Percentiles rank a stretch among this genome's conserved stretches.
phyloP scores from a whole-genome alignment of 2,797 vertebrate species.

The Oreochromis grahami region DNA sequence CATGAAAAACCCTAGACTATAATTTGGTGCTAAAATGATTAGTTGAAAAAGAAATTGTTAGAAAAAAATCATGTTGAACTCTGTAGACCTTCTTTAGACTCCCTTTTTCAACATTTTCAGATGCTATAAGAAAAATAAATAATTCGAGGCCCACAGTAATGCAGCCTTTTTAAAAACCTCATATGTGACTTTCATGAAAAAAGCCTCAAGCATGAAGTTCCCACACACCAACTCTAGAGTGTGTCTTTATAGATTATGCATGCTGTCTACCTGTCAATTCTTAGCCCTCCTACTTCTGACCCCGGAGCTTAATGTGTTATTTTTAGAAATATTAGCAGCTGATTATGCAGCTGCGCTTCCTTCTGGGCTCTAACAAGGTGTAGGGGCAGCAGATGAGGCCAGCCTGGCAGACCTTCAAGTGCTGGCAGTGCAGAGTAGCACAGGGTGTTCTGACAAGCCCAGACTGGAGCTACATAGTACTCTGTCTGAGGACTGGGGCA shows the following conservation, averaged over 20 bases:
- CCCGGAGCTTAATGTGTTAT: constrained; percentile 32
- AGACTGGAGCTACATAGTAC: not conserved
- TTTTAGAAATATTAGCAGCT: constrained; percentile 56
- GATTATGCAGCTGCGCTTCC: constrained; percentile 50
- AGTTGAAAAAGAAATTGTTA: not conserved
- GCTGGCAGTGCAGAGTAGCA: constrained; percentile 27
- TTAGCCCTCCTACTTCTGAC: constrained; percentile 15
- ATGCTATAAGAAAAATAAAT: not conserved
- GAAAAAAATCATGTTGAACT: accelerated
- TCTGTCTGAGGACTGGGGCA: constrained; percentile 18
- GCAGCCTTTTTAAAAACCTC: not conserved
- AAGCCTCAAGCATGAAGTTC: not conserved
- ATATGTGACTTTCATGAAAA: constrained; percentile 10
- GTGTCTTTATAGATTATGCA: not conserved
- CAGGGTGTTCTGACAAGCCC: constrained; percentile 38
- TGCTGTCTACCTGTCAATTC: constrained; percentile 16
- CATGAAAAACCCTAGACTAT: not conserved
- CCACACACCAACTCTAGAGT: not conserved
- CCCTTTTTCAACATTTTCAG: not conserved
- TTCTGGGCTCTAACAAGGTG: constrained; percentile 53
- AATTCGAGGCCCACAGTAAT: not conserved
- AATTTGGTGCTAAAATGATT: not conserved
- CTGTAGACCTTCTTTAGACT: not conserved
- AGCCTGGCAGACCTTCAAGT: constrained; percentile 45
- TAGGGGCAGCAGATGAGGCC: constrained; percentile 48